phyloP scores from a whole-genome alignment of 2,113 vertebrate species.

The Tragelaphus imberbis region DNA sequence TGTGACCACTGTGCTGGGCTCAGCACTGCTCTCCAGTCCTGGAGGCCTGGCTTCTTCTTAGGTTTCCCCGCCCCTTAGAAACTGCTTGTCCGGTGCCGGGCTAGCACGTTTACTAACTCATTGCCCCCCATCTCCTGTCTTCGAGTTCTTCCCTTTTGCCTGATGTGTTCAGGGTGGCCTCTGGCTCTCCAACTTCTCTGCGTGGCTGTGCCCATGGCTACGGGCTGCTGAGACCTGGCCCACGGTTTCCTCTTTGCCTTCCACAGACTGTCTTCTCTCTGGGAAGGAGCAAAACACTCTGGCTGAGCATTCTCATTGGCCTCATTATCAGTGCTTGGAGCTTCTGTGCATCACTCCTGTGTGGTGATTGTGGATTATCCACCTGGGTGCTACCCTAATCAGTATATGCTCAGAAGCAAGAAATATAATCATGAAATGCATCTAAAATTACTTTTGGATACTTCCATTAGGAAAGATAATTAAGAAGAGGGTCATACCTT shows the following conservation, averaged over 20 bases:
- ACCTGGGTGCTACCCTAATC: not conserved
- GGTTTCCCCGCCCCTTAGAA: no score
- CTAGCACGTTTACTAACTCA: not conserved
- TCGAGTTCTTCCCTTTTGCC: not conserved
- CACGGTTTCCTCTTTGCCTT: not conserved
- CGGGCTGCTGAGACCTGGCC: not conserved
- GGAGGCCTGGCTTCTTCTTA: no score
- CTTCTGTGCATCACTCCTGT: fast-evolving
- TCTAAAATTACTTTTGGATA: not conserved
- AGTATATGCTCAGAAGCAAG: not conserved
- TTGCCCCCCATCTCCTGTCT: not conserved
- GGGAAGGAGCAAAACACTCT: not conserved
- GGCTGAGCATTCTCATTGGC: not conserved
- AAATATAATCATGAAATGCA: not conserved
- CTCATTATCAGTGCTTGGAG: not conserved
- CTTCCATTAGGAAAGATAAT: not conserved
- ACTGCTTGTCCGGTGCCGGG: not conserved
- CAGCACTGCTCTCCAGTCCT: not conserved
- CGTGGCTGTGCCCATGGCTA: not conserved
- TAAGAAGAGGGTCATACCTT: not conserved
- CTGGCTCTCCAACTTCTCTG: not conserved
- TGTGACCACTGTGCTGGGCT: fast-evolving
- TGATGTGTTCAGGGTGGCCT: not conserved
- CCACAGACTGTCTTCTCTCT: not conserved
- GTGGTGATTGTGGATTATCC: not conserved